Percentiles rank a stretch among this genome's conserved stretches.
phyloP scores from a whole-genome alignment of 1,140 invertebrate species.

The Leguminivora glycinivorella region DNA sequence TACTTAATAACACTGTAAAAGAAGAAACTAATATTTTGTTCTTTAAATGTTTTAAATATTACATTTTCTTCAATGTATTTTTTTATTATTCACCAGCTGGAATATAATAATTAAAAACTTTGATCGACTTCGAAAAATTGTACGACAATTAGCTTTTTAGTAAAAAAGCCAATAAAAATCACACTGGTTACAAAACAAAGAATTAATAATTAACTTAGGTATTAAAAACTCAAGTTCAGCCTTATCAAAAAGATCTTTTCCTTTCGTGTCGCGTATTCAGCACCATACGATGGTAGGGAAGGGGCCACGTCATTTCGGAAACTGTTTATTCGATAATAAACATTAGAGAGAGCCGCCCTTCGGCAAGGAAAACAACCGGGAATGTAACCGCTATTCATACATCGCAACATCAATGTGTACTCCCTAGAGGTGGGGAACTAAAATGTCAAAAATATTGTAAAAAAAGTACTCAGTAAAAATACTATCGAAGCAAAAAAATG shows the following conservation, averaged over 20 bases:
- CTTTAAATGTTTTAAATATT: too few species aligned
- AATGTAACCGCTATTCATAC: conserved; percentile 56
- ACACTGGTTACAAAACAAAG: conserved; percentile 62
- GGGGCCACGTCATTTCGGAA: conserved; percentile 57
- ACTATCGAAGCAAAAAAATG: conserved; percentile 57
- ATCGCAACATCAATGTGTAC: conserved; percentile 49
- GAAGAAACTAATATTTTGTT: too few species aligned
- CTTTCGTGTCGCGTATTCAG: conserved; percentile 69
- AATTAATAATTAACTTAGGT: conserved; percentile 72
- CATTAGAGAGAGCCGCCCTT: conserved; percentile 71
- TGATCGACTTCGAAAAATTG: conserved; percentile 73
- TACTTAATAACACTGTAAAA: too few species aligned
- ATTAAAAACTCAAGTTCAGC: conserved; percentile 74
- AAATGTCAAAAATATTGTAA: conserved; percentile 47
- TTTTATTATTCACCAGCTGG: conserved; percentile 73
- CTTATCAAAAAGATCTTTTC: conserved; percentile 76
- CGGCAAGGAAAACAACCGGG: conserved; percentile 62
- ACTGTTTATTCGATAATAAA: conserved; percentile 65
- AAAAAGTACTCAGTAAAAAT: conserved; percentile 53
- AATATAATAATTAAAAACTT: conserved; percentile 74
- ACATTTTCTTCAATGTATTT: conserved; percentile 70
- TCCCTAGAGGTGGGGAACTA: conserved; percentile 41
- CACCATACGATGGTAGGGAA: conserved; percentile 57
- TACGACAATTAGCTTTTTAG: conserved; percentile 62
- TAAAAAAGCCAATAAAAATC: conserved; percentile 64